A percentile compares a stretch with the other conserved stretches of the same genome.
phyloP scores from a whole-genome alignment of 2,888 invertebrate species.

The Eupeodes latifasciatus region DNA sequence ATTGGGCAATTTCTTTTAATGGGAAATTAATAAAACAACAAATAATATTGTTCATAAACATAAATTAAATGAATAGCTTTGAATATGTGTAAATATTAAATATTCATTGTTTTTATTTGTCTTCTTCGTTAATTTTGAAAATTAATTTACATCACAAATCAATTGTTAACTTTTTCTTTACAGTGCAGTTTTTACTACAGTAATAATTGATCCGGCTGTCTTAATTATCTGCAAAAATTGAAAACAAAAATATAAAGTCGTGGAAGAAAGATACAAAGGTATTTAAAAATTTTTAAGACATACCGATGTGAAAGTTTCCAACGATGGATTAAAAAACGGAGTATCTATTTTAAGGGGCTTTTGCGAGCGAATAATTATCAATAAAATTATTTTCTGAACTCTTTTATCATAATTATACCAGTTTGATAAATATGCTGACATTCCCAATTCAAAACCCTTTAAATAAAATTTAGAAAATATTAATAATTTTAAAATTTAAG shows the following conservation, averaged over 20 bases:
- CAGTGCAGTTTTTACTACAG: conserved; percentile 38
- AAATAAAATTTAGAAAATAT: background rate
- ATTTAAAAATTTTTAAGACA: conserved; percentile 36
- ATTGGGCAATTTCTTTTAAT: too few relatives aligned
- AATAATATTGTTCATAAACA: too few relatives aligned
- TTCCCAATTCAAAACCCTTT: conserved; percentile 52
- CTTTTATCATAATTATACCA: conserved; percentile 82
- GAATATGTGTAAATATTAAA: too few relatives aligned
- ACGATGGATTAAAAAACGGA: conserved; percentile 82
- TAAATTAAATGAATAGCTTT: too few relatives aligned
- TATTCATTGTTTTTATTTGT: too few relatives aligned
- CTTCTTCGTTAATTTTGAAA: too few relatives aligned
- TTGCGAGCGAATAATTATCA: conserved; percentile 82
- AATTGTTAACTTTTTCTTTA: background rate
- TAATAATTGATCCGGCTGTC: conserved; percentile 51
- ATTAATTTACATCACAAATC: too few relatives aligned
- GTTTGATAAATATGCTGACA: conserved; percentile 73
- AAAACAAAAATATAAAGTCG: background rate
- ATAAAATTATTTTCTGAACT: conserved; percentile 82
- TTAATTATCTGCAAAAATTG: conserved; percentile 50
- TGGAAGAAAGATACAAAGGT: background rate
- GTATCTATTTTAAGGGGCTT: conserved; percentile 80
- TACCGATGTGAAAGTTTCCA: conserved; percentile 81
- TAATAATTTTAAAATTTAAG: background rate
- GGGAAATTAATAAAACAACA: too few relatives aligned